Base-by-base conservation (phyloP, 2,888 invertebrate species). In the Pristionchus entomophagus region DNA sequence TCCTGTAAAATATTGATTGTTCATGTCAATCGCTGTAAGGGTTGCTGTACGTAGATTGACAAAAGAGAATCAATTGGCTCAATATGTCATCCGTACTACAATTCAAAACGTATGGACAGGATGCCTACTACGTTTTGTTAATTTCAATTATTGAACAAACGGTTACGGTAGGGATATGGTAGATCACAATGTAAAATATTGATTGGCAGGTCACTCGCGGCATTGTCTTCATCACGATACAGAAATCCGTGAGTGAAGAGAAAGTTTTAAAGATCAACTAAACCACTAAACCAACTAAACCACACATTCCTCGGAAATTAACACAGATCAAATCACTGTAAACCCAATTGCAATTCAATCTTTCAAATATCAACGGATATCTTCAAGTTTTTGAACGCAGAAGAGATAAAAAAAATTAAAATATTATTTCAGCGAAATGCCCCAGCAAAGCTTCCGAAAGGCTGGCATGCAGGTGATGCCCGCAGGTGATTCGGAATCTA, bases 181-280 rank as follows among this genome's bases (percentile, higher is more conserved):
- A n/a, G n/a, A n/a, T n/a, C n/a, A n/a, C n/a, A n/a, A n/a, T n/a
- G n/a, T n/a, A n/a, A n/a, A 26, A 26, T 26, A 32, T 32, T 14
- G 8, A 45, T 41, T 73, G 73, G 22, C 19, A 86, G 86, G 86
- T 86, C 22, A 88, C 87, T 2, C 49, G 53, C 3, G 80, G 38
- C 3, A 53, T 80, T 19, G 38, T 80, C 10, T 26, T 51, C 19
- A 32, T 53, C 80, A 80, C 38, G 2, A 82, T 56, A 22, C 51
- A 81, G 22, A 3, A 41, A 14, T 45, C 14, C 29, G 0, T 29
- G 59, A 59, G 82, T 17, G 89, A 90, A 32, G 84, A 6, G 8
- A 51, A 84, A 0, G 87, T 17, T 83, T 90, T 26, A 89, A 88
- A 85, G 90, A 90, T 78, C 87, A 89, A 88, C 87, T 88, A 84